Percentiles rank a stretch among this genome's conserved stretches.
These are phyloP conservation scores for Stomatorhinus ivindoensis DNA, from an alignment of 2,113 vertebrate species.

Conservation along the genomic window DNA sequence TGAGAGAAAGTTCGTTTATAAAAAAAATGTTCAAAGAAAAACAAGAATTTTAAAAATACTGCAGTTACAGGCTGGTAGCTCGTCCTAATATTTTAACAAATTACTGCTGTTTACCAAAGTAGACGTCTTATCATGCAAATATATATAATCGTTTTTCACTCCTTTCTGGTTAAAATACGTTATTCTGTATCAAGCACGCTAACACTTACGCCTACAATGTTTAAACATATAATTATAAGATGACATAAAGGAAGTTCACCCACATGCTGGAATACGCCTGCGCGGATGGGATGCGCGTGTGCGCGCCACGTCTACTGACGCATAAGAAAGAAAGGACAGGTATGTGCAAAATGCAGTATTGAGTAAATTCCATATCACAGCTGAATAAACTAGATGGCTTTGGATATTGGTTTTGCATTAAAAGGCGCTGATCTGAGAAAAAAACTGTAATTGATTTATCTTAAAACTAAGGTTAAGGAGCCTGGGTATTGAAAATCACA, in stretches of 20 bases:
- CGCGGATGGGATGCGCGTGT: not conserved
- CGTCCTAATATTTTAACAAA: not conserved
- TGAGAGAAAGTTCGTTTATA: not conserved
- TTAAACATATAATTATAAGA: not conserved
- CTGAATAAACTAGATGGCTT: not conserved
- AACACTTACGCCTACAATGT: not conserved
- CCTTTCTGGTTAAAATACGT: not conserved
- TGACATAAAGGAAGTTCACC: not conserved
- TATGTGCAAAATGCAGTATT: not conserved
- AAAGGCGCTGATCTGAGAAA: constrained; percentile 80
- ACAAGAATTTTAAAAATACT: not conserved
- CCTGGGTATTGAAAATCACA: constrained; percentile 85
- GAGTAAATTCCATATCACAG: not conserved
- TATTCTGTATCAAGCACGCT: not conserved
- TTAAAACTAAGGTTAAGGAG: constrained; percentile 77
- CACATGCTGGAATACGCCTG: not conserved
- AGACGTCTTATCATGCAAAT: not conserved
- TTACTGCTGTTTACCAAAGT: not conserved
- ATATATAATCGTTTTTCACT: not conserved
- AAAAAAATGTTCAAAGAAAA: not conserved
- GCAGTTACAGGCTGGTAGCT: not conserved
- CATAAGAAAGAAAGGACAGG: not conserved
- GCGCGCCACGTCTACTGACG: not conserved
- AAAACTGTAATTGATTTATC: constrained; percentile 90
- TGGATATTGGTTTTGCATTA: not conserved